Percentiles rank a stretch among this genome's conserved stretches.
These are phyloP conservation scores for Apodemia duryi DNA, from an alignment of 2,888 invertebrate species.

Conservation along the genomic window DNA sequence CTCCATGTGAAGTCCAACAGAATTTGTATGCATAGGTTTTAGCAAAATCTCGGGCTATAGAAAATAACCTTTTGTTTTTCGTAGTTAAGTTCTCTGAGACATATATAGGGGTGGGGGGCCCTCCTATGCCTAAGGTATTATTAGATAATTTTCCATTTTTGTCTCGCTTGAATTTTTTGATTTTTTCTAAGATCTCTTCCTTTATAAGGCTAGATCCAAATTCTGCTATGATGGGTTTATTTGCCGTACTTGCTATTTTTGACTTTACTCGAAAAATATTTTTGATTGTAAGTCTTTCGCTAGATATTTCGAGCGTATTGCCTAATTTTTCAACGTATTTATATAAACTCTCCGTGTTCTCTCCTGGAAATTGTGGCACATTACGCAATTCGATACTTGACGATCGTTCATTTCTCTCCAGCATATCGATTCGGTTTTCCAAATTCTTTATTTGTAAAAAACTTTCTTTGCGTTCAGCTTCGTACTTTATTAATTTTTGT, in stretches of 20 bases:
- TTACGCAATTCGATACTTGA: conserved; percentile 2
- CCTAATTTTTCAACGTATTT: neutral
- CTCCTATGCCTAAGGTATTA: neutral
- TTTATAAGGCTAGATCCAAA: conserved; percentile 11
- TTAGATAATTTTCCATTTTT: conserved; percentile 1
- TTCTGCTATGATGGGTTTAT: conserved; percentile 11
- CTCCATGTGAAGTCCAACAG: conserved; percentile 8
- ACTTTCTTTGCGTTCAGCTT: neutral
- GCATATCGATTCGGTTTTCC: neutral
- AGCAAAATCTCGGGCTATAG: conserved; percentile 15
- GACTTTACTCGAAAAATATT: conserved; percentile 17
- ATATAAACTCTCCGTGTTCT: neutral
- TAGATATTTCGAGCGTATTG: conserved; percentile 1
- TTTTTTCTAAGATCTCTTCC: conserved; percentile 12
- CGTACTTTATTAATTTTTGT: neutral
- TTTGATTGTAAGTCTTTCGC: neutral
- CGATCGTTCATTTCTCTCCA: neutral
- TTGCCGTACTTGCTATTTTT: neutral
- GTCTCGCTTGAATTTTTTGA: conserved; percentile 15
- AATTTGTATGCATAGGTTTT: conserved; percentile 14
- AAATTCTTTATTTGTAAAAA: neutral
- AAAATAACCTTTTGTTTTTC: conserved; percentile 16
- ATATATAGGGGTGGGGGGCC: neutral
- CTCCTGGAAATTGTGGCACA: neutral
- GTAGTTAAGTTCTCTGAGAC: conserved; percentile 20